A percentile compares a stretch with the other conserved stretches of the same genome.
Conservation (phyloP, 92 coral and sea anemone species). For the Epizoanthus ramosus region DNA sequence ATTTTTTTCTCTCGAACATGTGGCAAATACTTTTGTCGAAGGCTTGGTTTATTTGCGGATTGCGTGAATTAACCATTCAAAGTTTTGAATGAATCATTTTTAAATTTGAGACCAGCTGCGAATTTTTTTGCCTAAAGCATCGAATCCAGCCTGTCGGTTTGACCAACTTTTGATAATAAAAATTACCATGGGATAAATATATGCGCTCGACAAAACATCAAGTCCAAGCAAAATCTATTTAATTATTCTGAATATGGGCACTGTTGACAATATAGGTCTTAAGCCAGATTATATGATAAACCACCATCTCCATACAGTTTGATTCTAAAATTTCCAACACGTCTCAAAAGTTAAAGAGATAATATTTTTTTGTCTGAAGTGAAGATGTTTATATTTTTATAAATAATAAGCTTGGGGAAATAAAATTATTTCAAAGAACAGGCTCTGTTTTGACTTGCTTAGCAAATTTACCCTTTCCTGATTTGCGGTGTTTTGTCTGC, state of each 20-base stretch:
- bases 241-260: not conserved
- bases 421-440: not conserved
- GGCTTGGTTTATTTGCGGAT: not conserved
- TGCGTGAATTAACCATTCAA: conserved; percentile 8
- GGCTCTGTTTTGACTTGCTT: not conserved
- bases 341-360: not conserved
- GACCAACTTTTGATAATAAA: conserved; percentile 2
- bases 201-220: not conserved
- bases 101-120: conserved; percentile 29
- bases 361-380: not conserved
- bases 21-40: not conserved
- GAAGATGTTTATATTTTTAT: not conserved
- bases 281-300: conserved; percentile 4
- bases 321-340: not conserved
- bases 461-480: not conserved
- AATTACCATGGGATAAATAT: conserved; percentile 4
- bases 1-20: conserved; percentile 22
- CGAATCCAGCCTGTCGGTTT: not conserved
- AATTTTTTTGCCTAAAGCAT: not conserved
- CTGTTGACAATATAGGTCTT: not conserved
- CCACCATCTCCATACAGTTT: not conserved
- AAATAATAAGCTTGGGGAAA: not conserved
- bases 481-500: conserved; percentile 1
- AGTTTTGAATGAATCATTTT: not conserved
- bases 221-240: not conserved